Conservation (phyloP, 2,113 vertebrate species). For the Tonatia bakeri region DNA sequence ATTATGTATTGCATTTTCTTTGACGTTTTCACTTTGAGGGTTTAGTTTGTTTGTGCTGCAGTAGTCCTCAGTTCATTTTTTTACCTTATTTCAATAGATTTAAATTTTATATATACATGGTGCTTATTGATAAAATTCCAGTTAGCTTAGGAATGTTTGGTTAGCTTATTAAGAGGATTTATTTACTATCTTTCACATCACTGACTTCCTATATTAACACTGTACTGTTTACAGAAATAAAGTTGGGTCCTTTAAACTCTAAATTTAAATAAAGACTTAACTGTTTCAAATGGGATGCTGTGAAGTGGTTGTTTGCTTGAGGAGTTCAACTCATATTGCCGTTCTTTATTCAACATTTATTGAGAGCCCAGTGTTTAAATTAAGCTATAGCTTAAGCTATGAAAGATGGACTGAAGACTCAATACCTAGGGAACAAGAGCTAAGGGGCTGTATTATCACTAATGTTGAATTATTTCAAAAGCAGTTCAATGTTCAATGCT, state of each 20-base stretch:
- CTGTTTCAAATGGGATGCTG: background rate
- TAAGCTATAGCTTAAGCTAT: background rate
- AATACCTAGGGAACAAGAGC: background rate
- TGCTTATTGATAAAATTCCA: background rate
- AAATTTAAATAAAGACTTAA: background rate
- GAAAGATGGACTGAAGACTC: background rate
- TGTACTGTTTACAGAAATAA: background rate
- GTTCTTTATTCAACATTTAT: background rate
- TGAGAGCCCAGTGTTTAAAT: background rate
- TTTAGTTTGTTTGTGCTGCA: background rate
- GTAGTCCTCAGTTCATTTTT: background rate
- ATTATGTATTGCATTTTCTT: background rate
- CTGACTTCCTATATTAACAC: background rate
- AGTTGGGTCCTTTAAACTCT: background rate
- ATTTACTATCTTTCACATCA: background rate
- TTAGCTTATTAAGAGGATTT: background rate
- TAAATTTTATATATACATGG: background rate
- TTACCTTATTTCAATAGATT: background rate
- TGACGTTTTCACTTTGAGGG: background rate
- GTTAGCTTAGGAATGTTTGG: background rate
- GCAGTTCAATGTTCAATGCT: background rate
- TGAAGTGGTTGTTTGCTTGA: background rate
- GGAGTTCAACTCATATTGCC: background rate
- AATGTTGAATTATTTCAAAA: background rate
- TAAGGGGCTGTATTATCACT: background rate